phyloP scores from a whole-genome alignment of 2,888 invertebrate species.

The Thymelicus acteon region DNA sequence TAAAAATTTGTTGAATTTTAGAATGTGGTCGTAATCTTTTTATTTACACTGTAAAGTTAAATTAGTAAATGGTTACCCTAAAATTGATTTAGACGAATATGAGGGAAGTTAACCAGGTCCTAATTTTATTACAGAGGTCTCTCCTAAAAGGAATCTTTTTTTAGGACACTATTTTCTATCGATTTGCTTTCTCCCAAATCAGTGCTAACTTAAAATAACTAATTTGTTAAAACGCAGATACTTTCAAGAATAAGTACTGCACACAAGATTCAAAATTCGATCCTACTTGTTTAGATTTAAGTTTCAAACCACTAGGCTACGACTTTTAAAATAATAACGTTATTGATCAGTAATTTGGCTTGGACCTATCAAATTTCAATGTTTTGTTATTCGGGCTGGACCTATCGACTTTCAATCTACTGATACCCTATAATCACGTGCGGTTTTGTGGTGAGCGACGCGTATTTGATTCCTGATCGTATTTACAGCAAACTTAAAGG shows the following conservation, averaged over 20 bases:
- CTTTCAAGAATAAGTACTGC: no score
- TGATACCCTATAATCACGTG: neutral
- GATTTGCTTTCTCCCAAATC: no score
- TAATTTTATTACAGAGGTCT: no score
- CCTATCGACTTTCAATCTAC: neutral
- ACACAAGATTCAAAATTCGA: no score
- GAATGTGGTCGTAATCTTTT: neutral
- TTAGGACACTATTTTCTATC: no score
- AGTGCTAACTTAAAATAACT: no score
- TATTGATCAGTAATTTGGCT: neutral
- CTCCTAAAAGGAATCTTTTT: no score
- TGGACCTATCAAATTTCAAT: neutral
- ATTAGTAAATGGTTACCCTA: neutral
- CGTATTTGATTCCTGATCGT: neutral
- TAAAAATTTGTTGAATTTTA: neutral
- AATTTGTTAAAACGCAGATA: no score
- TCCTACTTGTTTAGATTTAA: neutral
- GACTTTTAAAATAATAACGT: neutral
- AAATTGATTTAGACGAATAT: neutral
- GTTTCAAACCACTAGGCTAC: neutral
- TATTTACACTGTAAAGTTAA: neutral
- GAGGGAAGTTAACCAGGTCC: no score
- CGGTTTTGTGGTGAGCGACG: neutral
- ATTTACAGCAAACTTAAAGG: neutral
- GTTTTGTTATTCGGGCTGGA: no score